Conservation (phyloP, 1,140 invertebrate species). For the Drosophila repleta region DNA sequence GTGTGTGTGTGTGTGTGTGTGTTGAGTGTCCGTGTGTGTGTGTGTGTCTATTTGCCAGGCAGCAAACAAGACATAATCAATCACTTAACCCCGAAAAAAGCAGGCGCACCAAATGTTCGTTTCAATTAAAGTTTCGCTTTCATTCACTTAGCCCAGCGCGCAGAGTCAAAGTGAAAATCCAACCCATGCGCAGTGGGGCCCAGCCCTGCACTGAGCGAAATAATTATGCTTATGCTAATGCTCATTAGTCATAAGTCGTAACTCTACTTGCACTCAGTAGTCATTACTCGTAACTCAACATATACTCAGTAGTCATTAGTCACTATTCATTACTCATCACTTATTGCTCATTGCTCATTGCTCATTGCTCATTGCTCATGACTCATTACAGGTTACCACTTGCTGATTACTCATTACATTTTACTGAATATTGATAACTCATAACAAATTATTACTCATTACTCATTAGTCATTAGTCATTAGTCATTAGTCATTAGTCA, state of each 20-base stretch:
- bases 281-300: no score
- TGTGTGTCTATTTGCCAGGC: conserved; percentile 21
- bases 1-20: conserved; percentile 17
- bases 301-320: no score
- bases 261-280: not conserved
- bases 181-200: not conserved
- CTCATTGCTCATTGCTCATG: no score
- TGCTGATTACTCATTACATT: no score
- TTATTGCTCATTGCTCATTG: not conserved
- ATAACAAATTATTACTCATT: no score
- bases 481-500: no score
- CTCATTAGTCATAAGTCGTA: not conserved
- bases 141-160: conserved; percentile 62
- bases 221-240: not conserved
- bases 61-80: conserved; percentile 78
- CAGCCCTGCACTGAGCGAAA: conserved; percentile 8
- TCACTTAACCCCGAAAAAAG: conserved; percentile 68
- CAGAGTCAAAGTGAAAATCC: conserved; percentile 8
- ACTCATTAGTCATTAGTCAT: no score
- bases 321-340: no score
- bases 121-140: conserved; percentile 81
- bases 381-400: no score
- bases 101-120: conserved; percentile 65
- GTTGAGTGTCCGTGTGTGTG: conserved; percentile 28
- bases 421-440: no score